A percentile compares a stretch with the other conserved stretches of the same genome.
These are phyloP conservation scores for Nycticorax nycticorax DNA, from an alignment of 2,113 vertebrate genomes.

Conservation along the genomic window DNA sequence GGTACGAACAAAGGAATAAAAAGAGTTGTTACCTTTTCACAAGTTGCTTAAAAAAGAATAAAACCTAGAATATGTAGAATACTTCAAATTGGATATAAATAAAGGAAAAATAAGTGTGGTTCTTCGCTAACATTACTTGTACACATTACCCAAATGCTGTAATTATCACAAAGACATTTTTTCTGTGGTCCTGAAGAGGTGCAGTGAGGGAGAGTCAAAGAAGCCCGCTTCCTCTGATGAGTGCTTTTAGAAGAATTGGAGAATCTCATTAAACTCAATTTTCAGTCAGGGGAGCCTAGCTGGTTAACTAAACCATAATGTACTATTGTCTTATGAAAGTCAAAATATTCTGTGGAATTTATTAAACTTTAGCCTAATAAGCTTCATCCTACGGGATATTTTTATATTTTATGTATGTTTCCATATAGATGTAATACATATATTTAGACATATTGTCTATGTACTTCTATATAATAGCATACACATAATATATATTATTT, in stretches of 20 bases:
- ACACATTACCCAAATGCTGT: not conserved
- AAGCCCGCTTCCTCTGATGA: not conserved
- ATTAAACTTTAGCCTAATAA: not conserved
- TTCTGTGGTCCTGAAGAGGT: not conserved
- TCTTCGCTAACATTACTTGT: not conserved
- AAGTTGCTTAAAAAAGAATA: not conserved
- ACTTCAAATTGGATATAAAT: not conserved
- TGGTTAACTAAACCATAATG: not conserved
- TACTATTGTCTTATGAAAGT: not conserved
- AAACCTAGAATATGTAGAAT: not conserved
- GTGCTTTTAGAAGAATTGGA: not conserved
- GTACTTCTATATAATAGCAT: not conserved
- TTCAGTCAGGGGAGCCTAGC: not conserved
- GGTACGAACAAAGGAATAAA: not conserved
- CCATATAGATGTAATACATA: not conserved
- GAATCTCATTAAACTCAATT: not conserved
- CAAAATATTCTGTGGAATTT: not conserved
- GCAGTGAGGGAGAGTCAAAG: not conserved
- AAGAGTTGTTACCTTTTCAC: not conserved
- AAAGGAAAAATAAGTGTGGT: fast-evolving
- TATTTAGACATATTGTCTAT: not conserved
- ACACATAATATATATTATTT: not conserved
- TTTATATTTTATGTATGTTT: not conserved
- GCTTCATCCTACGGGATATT: not conserved
- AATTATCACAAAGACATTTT: not conserved